These are phyloP conservation scores for Agriopis leucophaearia DNA, from an alignment of 2,888 invertebrate genomes.

Conservation along the genomic window DNA sequence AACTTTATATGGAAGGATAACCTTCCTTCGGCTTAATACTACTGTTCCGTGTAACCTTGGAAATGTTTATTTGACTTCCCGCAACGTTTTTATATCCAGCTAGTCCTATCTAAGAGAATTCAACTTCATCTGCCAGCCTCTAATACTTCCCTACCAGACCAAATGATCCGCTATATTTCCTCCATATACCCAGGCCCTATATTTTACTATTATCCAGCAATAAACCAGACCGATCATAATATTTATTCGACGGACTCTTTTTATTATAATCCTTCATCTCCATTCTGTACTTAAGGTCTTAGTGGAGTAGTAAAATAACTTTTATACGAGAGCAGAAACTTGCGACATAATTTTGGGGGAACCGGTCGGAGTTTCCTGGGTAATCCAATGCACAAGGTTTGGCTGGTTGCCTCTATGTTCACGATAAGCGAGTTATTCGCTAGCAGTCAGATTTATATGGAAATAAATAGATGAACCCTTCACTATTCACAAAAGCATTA, in stretches of 20 bases:
- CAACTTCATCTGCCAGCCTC: not conserved
- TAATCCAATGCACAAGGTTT: constrained; percentile 40
- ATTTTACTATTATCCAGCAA: constrained; percentile 36
- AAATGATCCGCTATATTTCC: constrained; percentile 12
- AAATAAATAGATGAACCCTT: too few relatives aligned
- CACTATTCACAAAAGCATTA: too few relatives aligned
- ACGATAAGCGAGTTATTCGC: constrained; percentile 6
- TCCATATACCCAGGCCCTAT: constrained; percentile 13
- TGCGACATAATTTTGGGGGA: constrained; percentile 71
- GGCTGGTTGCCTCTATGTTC: not conserved
- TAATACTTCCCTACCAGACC: not conserved
- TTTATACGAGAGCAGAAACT: constrained; percentile 53
- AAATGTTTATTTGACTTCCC: too few relatives aligned
- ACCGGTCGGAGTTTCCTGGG: constrained; percentile 55
- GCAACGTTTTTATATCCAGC: too few relatives aligned
- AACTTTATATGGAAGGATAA: too few relatives aligned
- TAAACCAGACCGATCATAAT: constrained; percentile 38
- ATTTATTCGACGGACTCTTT: constrained; percentile 37
- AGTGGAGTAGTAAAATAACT: constrained; percentile 76
- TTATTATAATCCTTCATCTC: constrained; percentile 46
- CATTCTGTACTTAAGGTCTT: constrained; percentile 70
- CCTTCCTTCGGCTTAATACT: too few relatives aligned
- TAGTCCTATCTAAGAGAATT: not conserved
- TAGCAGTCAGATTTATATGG: too few relatives aligned
- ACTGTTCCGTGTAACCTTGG: too few relatives aligned